Conservation (phyloP, 2,797 vertebrate genomes). For the Betta splendens region DNA sequence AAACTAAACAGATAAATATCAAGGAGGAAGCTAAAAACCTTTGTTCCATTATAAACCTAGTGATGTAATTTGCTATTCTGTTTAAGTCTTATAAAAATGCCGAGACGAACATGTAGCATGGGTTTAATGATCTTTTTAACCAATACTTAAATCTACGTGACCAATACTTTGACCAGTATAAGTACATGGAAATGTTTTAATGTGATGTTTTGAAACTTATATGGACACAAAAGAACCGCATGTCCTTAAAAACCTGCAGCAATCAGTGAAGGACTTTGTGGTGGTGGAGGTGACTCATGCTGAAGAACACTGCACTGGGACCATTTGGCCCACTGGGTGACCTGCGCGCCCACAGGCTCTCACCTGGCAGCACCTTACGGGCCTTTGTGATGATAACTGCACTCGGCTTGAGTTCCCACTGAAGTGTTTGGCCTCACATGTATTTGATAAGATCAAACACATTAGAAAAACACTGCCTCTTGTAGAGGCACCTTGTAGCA, state of each 20-base stretch:
- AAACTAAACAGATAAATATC: too few relatives aligned
- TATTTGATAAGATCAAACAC: conserved; percentile 72
- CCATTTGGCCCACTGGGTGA: conserved; percentile 43
- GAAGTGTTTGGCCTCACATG: conserved; percentile 52
- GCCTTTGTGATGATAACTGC: conserved; percentile 73
- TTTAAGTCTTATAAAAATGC: too few relatives aligned
- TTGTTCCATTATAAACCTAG: too few relatives aligned
- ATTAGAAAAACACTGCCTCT: conserved; percentile 44
- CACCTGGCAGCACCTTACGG: conserved; percentile 58
- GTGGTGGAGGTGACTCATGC: conserved; percentile 47
- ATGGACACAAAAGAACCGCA: background rate
- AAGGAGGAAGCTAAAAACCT: too few relatives aligned
- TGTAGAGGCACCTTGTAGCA: conserved; percentile 49
- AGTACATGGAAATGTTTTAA: background rate
- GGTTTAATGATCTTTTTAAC: background rate
- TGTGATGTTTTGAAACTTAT: background rate
- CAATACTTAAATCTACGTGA: too few relatives aligned
- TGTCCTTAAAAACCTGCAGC: background rate
- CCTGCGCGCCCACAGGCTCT: conserved; percentile 58
- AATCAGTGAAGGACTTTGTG: background rate
- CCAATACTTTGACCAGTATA: too few relatives aligned
- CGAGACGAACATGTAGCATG: background rate
- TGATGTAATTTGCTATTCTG: too few relatives aligned
- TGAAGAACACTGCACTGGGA: conserved; percentile 22
- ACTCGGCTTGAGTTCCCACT: conserved; percentile 56